Evolutionary conservation across 2,797 vertebrate genomes (phyloP).

Genomic region (Nothura maculosa): DNA sequence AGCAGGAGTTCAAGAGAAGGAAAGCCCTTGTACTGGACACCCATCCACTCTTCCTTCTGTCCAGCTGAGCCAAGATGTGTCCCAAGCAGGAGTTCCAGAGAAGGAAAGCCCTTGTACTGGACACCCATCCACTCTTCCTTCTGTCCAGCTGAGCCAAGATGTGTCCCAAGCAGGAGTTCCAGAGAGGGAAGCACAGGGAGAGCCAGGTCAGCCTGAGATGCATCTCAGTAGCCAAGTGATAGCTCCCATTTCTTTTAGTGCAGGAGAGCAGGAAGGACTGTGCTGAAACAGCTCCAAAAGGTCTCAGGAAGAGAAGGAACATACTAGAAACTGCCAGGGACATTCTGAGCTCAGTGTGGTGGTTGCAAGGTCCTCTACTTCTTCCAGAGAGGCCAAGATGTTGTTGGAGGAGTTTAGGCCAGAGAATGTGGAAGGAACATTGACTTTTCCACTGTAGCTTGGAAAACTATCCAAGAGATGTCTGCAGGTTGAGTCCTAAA

Average conservation of each 20-base stretch:
- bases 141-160: not conserved
- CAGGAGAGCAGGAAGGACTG: fast-evolving
- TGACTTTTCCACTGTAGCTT: not conserved
- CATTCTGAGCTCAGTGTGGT: not conserved
- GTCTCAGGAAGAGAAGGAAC: not conserved
- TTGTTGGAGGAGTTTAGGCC: fast-evolving
- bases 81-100: too few species aligned
- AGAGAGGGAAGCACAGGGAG: not conserved
- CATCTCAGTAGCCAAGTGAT: not conserved
- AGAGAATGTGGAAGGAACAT: not conserved
- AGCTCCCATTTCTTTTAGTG: not conserved
- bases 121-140: not conserved
- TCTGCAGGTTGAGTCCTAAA: not conserved
- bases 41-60: not conserved
- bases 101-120: not conserved
- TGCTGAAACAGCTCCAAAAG: not conserved
- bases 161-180: not conserved
- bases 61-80: not conserved
- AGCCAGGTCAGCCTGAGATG: not conserved
- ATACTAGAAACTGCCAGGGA: not conserved
- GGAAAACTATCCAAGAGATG: not conserved
- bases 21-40: not conserved
- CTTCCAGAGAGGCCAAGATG: fast-evolving
- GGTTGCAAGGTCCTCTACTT: not conserved
- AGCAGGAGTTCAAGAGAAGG: too few species aligned